These are phyloP conservation scores for Erpobdella octoculata DNA, from an alignment of 2,888 invertebrate species.

Conservation along the genomic window DNA sequence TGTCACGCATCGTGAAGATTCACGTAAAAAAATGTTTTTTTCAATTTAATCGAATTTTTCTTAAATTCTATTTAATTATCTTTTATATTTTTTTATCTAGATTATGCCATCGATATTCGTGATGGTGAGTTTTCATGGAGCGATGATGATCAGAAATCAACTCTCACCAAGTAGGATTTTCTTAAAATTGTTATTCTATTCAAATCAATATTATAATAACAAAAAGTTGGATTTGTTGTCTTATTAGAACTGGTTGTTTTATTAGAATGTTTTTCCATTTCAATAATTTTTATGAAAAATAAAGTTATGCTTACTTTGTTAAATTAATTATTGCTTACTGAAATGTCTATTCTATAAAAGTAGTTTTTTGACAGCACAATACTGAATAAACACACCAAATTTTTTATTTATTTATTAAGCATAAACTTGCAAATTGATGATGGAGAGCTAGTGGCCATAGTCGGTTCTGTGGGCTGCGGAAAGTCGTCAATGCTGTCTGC, in stretches of 20 bases:
- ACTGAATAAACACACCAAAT: neutral
- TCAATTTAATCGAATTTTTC: neutral
- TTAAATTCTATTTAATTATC: slow-evolving; percentile 14
- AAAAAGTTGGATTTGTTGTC: too few species aligned
- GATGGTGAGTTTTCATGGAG: slow-evolving; percentile 39
- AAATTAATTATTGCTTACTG: too few species aligned
- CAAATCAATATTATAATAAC: too few species aligned
- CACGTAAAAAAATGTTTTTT: slow-evolving; percentile 28
- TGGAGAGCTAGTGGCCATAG: slow-evolving; percentile 70
- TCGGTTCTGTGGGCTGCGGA: slow-evolving; percentile 78
- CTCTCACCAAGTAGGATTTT: slow-evolving; percentile 31
- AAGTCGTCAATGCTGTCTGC: slow-evolving; percentile 66
- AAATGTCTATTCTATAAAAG: too few species aligned
- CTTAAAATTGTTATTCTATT: too few species aligned
- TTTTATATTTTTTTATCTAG: slow-evolving; percentile 28
- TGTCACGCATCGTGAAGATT: slow-evolving; percentile 8
- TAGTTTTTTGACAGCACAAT: too few species aligned
- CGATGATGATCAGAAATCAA: slow-evolving; percentile 33
- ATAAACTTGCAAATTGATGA: slow-evolving; percentile 67
- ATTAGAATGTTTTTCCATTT: too few species aligned
- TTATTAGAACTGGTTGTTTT: too few species aligned
- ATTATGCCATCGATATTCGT: slow-evolving; percentile 33
- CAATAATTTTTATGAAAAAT: too few species aligned
- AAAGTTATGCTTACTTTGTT: too few species aligned
- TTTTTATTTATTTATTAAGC: slow-evolving; percentile 52